Percentiles rank a stretch among this genome's conserved stretches.
phyloP scores from a whole-genome alignment of 2,797 vertebrate species.

The Spinibarbus caldwelli region DNA sequence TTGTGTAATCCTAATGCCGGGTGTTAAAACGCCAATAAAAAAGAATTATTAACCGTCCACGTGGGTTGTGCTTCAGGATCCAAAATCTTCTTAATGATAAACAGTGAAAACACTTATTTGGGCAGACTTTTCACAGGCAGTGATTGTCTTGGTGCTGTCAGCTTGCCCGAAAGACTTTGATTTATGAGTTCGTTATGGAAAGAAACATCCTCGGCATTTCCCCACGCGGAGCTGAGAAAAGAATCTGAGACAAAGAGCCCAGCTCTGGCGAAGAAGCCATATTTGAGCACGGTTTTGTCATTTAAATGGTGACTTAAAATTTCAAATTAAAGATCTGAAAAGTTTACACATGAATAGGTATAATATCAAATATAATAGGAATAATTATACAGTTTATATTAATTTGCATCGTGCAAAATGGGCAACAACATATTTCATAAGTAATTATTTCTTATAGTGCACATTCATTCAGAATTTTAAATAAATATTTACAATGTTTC shows the following conservation, averaged over 20 bases:
- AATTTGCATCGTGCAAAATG: not conserved
- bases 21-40: constrained; percentile 81
- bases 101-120: constrained; percentile 79
- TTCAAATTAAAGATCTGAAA: not conserved
- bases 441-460: not conserved
- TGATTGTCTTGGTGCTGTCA: constrained; percentile 96
- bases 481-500: not conserved
- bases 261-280: constrained; percentile 47
- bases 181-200: constrained; percentile 91
- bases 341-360: not conserved
- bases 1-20: constrained; percentile 60
- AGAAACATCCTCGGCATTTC: constrained; percentile 74
- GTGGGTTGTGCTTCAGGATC: constrained; percentile 66
- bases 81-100: constrained; percentile 71
- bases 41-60: constrained; percentile 77
- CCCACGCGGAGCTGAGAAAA: constrained; percentile 62
- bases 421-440: not conserved
- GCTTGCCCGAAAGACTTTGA: constrained; percentile 96
- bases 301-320: constrained; percentile 6
- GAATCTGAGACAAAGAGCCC: constrained; percentile 40
- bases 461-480: not conserved
- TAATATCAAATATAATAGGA: not conserved
- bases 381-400: not conserved
- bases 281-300: constrained; percentile 12
- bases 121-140: constrained; percentile 91